A percentile compares a stretch with the other conserved stretches of the same genome.
Conservation (phyloP, 2,888 invertebrate genomes). For the Crossocerus cetratus region DNA sequence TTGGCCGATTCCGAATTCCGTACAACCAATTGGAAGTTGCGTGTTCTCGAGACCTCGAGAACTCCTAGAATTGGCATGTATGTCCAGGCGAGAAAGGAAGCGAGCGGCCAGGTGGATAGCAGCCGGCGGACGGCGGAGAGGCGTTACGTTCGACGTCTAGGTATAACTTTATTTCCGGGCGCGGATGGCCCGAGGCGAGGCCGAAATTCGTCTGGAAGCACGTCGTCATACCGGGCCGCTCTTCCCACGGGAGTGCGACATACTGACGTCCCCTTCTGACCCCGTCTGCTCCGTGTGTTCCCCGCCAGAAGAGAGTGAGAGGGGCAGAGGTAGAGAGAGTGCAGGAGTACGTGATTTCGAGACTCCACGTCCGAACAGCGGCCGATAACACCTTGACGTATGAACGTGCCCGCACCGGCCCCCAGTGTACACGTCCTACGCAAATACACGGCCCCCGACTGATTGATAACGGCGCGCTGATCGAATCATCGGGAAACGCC, state of each 20-base stretch:
- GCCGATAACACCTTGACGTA: slow-evolving; percentile 30
- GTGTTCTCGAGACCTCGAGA: not conserved
- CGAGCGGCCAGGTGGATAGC: not conserved
- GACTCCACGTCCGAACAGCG: slow-evolving; percentile 20
- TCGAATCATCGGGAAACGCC: slow-evolving; percentile 15
- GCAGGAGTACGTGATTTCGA: slow-evolving; percentile 41
- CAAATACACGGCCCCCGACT: not conserved
- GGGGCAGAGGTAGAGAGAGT: too few relatives aligned
- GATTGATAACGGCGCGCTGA: slow-evolving; percentile 20
- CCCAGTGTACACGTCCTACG: not conserved
- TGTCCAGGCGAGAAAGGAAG: not conserved
- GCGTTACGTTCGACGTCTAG: too few relatives aligned
- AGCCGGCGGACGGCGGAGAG: too few relatives aligned
- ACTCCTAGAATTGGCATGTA: not conserved
- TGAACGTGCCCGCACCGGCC: slow-evolving; percentile 29
- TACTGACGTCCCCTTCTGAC: too few relatives aligned
- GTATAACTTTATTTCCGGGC: slow-evolving; percentile 13
- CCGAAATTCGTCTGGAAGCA: not conserved
- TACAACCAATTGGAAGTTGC: not conserved
- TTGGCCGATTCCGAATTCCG: too few relatives aligned
- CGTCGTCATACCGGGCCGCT: too few relatives aligned
- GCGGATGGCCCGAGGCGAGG: not conserved
- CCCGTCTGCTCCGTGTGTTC: too few relatives aligned
- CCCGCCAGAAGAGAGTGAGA: too few relatives aligned
- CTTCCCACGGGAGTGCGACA: too few relatives aligned